phyloP scores from a whole-genome alignment of 1,140 invertebrate genomes.

The Pseudomyrmex pallidus region DNA sequence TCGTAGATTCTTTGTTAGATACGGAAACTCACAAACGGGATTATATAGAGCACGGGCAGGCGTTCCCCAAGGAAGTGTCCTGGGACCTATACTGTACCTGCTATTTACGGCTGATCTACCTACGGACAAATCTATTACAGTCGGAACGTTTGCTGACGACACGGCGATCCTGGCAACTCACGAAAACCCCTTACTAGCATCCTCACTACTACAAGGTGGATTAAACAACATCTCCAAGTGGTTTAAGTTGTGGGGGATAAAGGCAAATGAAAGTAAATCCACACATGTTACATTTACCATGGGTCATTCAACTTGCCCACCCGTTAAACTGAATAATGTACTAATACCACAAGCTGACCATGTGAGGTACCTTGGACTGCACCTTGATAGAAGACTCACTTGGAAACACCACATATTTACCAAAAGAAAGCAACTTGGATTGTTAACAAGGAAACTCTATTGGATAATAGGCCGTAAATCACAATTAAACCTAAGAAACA shows the following conservation, averaged over 20 bases:
- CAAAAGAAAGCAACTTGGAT: slow-evolving; percentile 66
- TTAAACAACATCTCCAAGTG: slow-evolving; percentile 55
- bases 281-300: slow-evolving; percentile 70
- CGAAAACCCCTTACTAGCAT: neutral
- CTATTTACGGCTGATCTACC: slow-evolving; percentile 68
- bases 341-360: slow-evolving; percentile 34
- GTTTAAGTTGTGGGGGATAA: slow-evolving; percentile 76
- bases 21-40: slow-evolving; percentile 13
- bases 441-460: slow-evolving; percentile 68
- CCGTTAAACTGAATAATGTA: slow-evolving; percentile 38
- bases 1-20: slow-evolving; percentile 34
- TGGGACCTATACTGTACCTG: slow-evolving; percentile 64
- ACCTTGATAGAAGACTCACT: slow-evolving; percentile 44
- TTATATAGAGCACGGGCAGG: neutral
- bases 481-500: slow-evolving; percentile 67
- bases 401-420: slow-evolving; percentile 20
- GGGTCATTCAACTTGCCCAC: slow-evolving; percentile 22
- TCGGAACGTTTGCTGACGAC: slow-evolving; percentile 72
- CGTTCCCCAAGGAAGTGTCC: slow-evolving; percentile 69
- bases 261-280: slow-evolving; percentile 61
- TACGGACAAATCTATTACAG: neutral
- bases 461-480: slow-evolving; percentile 70
- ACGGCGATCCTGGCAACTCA: slow-evolving; percentile 66
- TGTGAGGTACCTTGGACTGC: slow-evolving; percentile 57
- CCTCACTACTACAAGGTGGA: neutral